Evolutionary conservation across 2,888 invertebrate genomes (phyloP).

Genomic region (Drosophila percnosoma): DNA sequence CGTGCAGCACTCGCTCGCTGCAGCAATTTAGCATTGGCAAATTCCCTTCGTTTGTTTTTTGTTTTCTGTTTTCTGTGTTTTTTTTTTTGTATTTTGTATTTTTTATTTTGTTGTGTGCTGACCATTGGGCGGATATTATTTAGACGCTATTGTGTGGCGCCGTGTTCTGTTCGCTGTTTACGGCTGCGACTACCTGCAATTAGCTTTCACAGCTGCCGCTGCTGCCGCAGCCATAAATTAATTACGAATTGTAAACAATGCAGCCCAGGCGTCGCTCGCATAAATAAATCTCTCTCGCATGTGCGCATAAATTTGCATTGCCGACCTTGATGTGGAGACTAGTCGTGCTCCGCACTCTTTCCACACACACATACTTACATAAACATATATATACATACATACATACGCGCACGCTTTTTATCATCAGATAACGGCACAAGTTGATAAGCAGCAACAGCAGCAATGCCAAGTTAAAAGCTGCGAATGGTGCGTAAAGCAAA

Average conservation of each 20-base stretch:
- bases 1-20: conserved; percentile 49
- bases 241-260: conserved; percentile 75
- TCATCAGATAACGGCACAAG: conserved; percentile 65
- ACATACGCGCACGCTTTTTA: conserved; percentile 26
- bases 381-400: background rate
- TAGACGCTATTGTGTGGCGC: conserved; percentile 82
- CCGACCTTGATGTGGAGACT: conserved; percentile 56
- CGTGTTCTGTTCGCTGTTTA: conserved; percentile 30
- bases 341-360: conserved; percentile 2
- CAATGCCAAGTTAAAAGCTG: conserved; percentile 15
- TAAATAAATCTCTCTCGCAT: conserved; percentile 73
- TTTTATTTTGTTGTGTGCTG: conserved; percentile 39
- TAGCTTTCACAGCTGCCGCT: conserved; percentile 63
- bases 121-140: conserved; percentile 82
- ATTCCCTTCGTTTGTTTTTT: conserved; percentile 25
- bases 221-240: conserved; percentile 64
- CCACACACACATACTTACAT: background rate
- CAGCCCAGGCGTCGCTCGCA: conserved; percentile 62
- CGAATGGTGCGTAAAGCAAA: conserved; percentile 59
- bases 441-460: conserved; percentile 55
- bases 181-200: conserved; percentile 64
- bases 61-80: background rate
- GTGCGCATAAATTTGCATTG: conserved; percentile 73
- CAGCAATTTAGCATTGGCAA: conserved; percentile 43
- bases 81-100: conserved; percentile 39